Evolutionary conservation across 2,888 invertebrate species (phyloP), one percentile per base, ranked within the genome.

Genomic region (Chelonus formosanus): DNA sequence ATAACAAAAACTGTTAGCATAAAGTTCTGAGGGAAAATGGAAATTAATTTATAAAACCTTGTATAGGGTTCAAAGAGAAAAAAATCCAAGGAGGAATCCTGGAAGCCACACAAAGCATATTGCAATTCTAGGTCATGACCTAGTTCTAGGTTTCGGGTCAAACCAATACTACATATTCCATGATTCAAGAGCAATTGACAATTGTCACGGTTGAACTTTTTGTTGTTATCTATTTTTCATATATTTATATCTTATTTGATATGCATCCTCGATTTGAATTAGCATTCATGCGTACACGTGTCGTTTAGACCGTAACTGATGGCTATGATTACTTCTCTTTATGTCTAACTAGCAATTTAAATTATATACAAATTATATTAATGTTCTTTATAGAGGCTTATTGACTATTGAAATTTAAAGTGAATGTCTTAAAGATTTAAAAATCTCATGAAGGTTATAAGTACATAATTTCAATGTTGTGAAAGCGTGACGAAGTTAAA

Each of bases 101-200:
- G 10, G n/a, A 10, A 44, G 32, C 48, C n/a, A 48, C 36, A 20
- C 34, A 54, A 61, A 45, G 8, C 44, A 31, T 31, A 35, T 3
- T 40, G 6, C 40, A 40, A 4, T 40, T n/a, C 3, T 59, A 32
- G 50, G 59, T 43, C 61, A 68, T 56, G 73, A 68, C 73, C 73
- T 50, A 71, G 63, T 71, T 73, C 68, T 69, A 64, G 52, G 57
- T 50, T 53, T 69, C 58, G 64, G 71, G 73, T 73, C 73, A 70
- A 73, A 69, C 73, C 70, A 63, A 71, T 73, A 70, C 68, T 69
- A 66, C 56, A 63, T 66, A 34, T 66, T 54, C 60, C 64, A 64
- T 64, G 63, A 70, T 71, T 69, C 71, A 71, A 68, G 65, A 66
- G 61, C 50, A 68, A 73, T 66, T 36, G 61, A 57, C 56, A 62